Evolutionary conservation across 1,140 invertebrate genomes (phyloP).

Genomic region (Zaprionus camerounensis): DNA sequence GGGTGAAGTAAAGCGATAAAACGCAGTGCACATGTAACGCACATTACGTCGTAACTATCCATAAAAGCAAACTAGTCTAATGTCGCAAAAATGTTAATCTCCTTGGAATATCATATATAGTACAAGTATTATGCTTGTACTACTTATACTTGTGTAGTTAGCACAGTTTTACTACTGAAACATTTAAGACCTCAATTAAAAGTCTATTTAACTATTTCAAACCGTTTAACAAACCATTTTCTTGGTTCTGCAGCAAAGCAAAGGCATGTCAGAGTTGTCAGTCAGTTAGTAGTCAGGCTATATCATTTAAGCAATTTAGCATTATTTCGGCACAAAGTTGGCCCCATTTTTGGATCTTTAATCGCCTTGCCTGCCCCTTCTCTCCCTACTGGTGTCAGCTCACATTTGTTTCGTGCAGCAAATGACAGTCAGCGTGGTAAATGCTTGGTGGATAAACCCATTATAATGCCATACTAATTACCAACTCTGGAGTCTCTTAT

Average conservation of each 20-base stretch:
- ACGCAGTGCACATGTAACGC: conserved; percentile 14
- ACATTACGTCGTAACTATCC: background rate
- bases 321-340: conserved; percentile 50
- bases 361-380: background rate
- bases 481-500: background rate
- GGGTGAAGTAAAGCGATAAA: conserved; percentile 13
- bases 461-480: conserved; percentile 40
- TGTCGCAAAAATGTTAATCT: conserved; percentile 17
- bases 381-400: conserved; percentile 14
- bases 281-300: conserved; percentile 27
- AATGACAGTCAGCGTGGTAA: conserved; percentile 33
- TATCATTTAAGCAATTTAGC: conserved; percentile 43
- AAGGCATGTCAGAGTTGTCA: conserved; percentile 22
- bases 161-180: background rate
- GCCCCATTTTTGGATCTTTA: conserved; percentile 3
- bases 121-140: background rate
- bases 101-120: background rate
- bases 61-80: conserved; percentile 19
- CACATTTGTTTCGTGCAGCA: conserved; percentile 49
- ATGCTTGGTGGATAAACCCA: conserved; percentile 32
- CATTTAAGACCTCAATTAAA: conserved; percentile 22
- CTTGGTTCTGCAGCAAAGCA: conserved; percentile 50
- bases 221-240: conserved; percentile 27
- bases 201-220: conserved; percentile 27
- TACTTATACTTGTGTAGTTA: background rate